phyloP scores from a whole-genome alignment of 2,888 invertebrate species.

The Drosophila anomelani region DNA sequence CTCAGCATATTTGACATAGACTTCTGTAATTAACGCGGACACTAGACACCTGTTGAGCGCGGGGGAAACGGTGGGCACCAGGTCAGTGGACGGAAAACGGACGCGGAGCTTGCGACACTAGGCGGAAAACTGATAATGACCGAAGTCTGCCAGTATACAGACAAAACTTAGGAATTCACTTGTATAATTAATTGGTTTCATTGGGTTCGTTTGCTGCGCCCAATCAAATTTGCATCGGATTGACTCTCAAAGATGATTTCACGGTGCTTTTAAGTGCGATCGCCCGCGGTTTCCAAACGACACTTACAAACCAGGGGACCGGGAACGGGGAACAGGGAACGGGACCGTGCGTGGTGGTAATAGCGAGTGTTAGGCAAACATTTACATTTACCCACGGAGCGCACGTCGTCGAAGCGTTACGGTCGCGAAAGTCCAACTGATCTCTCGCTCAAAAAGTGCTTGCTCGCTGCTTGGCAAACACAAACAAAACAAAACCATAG shows the following conservation, averaged over 20 bases:
- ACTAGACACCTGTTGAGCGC: conserved; percentile 35
- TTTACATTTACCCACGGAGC: conserved; percentile 7
- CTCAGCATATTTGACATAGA: conserved; percentile 43
- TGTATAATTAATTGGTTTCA: conserved; percentile 37
- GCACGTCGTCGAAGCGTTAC: conserved; percentile 29
- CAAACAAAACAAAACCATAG: conserved; percentile 18
- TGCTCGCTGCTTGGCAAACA: conserved; percentile 10
- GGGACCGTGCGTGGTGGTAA: conserved; percentile 14
- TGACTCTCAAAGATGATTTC: conserved; percentile 14
- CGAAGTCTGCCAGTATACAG: neutral
- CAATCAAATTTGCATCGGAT: conserved; percentile 38
- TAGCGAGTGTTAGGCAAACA: conserved; percentile 28
- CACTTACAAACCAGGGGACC: conserved; percentile 23
- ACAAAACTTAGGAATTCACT: conserved; percentile 4
- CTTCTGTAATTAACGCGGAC: conserved; percentile 49
- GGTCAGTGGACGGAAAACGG: conserved; percentile 22
- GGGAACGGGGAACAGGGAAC: conserved; percentile 2
- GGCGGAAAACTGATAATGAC: conserved; percentile 32
- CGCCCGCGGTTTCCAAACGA: conserved; percentile 12
- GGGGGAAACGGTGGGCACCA: neutral
- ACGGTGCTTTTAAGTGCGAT: conserved; percentile 17
- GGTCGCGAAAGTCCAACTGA: conserved; percentile 54
- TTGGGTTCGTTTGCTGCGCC: conserved; percentile 12
- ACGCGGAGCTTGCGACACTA: conserved; percentile 21
- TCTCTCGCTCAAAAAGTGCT: conserved; percentile 47